Base-by-base conservation (phyloP, 2,888 invertebrate species). In the Parochlus steinenii region DNA sequence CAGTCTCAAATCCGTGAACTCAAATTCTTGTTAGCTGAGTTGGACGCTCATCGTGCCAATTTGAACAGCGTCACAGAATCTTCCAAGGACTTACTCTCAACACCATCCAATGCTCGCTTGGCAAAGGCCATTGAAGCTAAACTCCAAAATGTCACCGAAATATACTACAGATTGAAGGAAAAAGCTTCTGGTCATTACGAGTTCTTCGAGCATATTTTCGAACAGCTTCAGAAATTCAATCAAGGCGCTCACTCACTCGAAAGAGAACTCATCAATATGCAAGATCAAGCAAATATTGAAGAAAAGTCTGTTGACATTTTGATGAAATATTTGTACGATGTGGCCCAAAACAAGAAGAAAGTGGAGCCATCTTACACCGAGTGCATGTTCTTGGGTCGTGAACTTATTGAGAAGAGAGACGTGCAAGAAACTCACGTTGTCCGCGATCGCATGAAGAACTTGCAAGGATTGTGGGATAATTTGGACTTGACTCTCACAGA, bases 401-500 rank as follows among this genome's bases (percentile, higher is more conserved):
- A 74, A 34, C 62, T 90, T 37, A 69, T 87, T 33, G 62, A 74
- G 7, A 78, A 81, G 62, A 82, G 86, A 45, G 89, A 90, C 49
- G 80, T 89, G 29, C 86, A 87, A 0, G 90, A 90, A 51, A 82
- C 82, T 0, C 77, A 75, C 24, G 70, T 71, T 3, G 71, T 87
- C 6, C 68, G 86, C 20, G 90, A 90, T 54, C 74, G 76, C 46
- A 75, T 90, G 50, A 87, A 86, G 63, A 69, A 74, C 3, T 62
- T 92, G 43, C 90, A 93, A 59, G 74, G 74, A 43, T 79, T 78
- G 48, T 93, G 92, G 92, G 75, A 80, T 32, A 87, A 89, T 50
- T 69, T 93, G 45, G 80, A 76, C 47, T 70, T 72, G 12, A 60
- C 79, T 0, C 61, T 93, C 16, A 82, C 83, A 44, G 90, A 93